Evolutionary conservation across 2,113 vertebrate species (phyloP).

Genomic region (Camelus dromedarius): DNA sequence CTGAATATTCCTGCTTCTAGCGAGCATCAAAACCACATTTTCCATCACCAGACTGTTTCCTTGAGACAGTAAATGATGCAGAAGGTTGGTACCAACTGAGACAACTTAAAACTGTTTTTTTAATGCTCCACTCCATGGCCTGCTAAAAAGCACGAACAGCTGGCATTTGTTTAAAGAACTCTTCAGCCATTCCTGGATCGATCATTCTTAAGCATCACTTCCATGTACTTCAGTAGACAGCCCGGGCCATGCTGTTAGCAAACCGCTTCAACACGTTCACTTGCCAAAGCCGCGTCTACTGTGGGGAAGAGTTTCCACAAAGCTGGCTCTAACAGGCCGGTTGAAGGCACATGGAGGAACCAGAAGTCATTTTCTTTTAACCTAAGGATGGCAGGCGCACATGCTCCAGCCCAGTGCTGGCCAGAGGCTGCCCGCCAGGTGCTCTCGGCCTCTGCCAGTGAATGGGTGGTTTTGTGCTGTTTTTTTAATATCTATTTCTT

Average conservation of each 20-base stretch:
- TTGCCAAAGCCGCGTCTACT: conserved; percentile 53
- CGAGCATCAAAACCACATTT: conserved; percentile 27
- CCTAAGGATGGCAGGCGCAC: conserved; percentile 50
- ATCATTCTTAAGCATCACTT: conserved; percentile 58
- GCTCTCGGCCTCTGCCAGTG: conserved; percentile 15
- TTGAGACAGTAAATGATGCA: not conserved
- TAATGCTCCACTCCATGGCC: not conserved
- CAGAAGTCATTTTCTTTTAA: conserved; percentile 57
- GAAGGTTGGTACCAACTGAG: not conserved
- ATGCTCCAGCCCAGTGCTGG: conserved; percentile 40
- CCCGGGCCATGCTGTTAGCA: conserved; percentile 48
- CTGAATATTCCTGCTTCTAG: conserved; percentile 67
- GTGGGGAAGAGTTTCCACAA: conserved; percentile 63
- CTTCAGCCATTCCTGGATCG: not conserved
- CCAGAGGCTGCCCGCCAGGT: conserved; percentile 72
- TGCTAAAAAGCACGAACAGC: not conserved
- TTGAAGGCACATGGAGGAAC: not conserved
- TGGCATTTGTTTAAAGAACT: conserved; percentile 5
- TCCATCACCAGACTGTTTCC: conserved; percentile 12
- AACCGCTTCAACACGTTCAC: not conserved
- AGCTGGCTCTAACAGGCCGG: conserved; percentile 34
- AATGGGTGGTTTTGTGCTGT: conserved; percentile 51
- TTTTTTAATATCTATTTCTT: conserved; percentile 58
- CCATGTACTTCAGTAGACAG: conserved; percentile 33
- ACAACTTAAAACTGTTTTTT: conserved; percentile 60